Base-by-base conservation (phyloP, 2,888 invertebrate species). In the Osmoderma eremita region DNA sequence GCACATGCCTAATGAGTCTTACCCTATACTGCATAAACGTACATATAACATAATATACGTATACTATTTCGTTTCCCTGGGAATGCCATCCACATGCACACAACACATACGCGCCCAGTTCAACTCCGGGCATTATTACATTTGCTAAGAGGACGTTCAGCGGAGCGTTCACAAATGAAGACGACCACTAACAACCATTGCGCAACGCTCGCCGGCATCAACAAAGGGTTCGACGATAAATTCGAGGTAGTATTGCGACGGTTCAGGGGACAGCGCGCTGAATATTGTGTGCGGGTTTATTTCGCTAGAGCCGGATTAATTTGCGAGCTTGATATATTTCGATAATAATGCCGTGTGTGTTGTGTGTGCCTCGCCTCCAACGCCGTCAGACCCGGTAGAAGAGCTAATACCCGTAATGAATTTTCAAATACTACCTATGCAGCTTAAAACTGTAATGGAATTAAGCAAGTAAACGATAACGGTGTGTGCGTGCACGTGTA, bases 371-470 rank as follows among this genome's bases (percentile, higher is more conserved):
- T 4, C 48, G 18, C n/a, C 15, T 3, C 45, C 10, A 15, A 18
- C 36, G 53, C 38, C 53, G 53, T 48, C 53, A 53, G 17, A 38
- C 38, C 6, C 30, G 3, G 30, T 5, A 20, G 12, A 39, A 22
- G 39, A 56, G 30, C 30, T 58, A 58, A 58, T 58, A 45, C 58
- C 45, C 45, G 24, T 58, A 58, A 58, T 58, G 58, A 58, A 58
- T 42, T 58, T 58, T 58, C 36, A 20, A 58, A 58, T 58, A 56
- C 30, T 30, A 30, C 45, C 58, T 58, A 56, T 30, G 20, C 42
- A 30, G 45, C 45, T 58, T 58, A 17, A 58, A 58, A 45, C 45
- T 53, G 1, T 58, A 42, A 58, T 45, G 58, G 58, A 58, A 45
- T 45, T 58, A 58, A 22, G 58, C 17, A 24, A 30, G 45, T 58